Base-by-base conservation (phyloP, 37 sponge, comb jelly and placozoan genomes). In the Beroe forskalii region DNA sequence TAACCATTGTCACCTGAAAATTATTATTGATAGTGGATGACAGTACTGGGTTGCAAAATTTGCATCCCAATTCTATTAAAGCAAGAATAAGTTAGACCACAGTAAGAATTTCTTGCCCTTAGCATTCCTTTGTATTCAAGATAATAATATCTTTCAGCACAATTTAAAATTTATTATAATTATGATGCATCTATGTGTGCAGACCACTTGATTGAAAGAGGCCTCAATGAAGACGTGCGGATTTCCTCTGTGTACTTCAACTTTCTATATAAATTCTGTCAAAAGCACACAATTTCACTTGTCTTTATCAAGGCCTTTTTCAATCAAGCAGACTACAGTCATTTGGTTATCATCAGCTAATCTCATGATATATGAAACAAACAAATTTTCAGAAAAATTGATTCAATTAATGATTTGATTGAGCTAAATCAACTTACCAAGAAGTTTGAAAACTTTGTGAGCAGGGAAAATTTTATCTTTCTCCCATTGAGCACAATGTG, bases 401-500 rank as follows among this genome's bases (percentile, higher is more conserved):
- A 55, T 19, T 55, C 14, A 55, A 17, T 64, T n/a, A n/a, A n/a
- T n/a, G n/a, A n/a, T n/a, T n/a, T n/a, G n/a, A n/a, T n/a, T n/a
- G n/a, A n/a, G n/a, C n/a, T n/a, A n/a, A n/a, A n/a, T n/a, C n/a
- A 37, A 33, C 86, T 80, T 20, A 80, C 86, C 86, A 42, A 80
- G 86, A 9, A 80, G 28, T 80, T 80, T 80, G 27, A 80, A 80
- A 27, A 80, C 86, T 91, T 95, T 23, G 43, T 95, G 93, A 0
- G 95, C 96, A 36, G 98, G 98, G 91, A 95, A 97, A 25, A 41
- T 75, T 23, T 90, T 32, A 0, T 91, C 92, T 38, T 90, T 91
- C 89, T 98, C 99, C 99, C 99, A 98, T 63, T 94, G 92, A n/a
- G 95, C 93, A 36, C 96, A 95, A 35, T 93, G 92, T 0, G 99